Conservation (phyloP, 2,797 vertebrate species). For the Spinibarbus caldwelli region DNA sequence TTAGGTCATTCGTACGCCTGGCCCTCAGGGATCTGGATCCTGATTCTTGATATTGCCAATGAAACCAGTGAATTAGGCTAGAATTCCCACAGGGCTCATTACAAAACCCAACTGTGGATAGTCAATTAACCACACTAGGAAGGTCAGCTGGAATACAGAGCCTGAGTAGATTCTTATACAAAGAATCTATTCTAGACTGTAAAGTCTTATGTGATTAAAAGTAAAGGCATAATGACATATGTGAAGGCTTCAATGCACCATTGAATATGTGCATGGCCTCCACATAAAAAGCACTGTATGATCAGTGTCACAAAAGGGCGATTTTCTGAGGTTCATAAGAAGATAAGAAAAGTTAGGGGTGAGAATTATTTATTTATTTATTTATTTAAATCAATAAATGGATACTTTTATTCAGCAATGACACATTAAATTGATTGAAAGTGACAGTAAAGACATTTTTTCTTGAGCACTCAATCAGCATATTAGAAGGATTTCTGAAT, state of each 20-base stretch:
- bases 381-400: neutral
- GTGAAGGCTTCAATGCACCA: neutral
- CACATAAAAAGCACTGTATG: neutral
- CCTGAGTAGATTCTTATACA: neutral
- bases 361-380: too few species aligned
- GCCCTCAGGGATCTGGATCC: constrained; percentile 5
- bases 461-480: neutral
- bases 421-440: neutral
- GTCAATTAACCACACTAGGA: constrained; percentile 19
- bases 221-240: neutral
- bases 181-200: neutral
- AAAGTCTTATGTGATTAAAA: neutral
- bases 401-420: neutral
- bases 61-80: constrained; percentile 34
- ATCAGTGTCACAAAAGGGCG: neutral
- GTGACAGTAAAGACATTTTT: neutral
- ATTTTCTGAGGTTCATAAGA: neutral
- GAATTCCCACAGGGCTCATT: constrained; percentile 34
- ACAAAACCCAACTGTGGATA: constrained; percentile 16
- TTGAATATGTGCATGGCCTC: neutral
- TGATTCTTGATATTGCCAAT: constrained; percentile 34
- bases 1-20: constrained; percentile 19
- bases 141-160: constrained; percentile 5
- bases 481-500: neutral
- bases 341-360: neutral